Evolutionary conservation across 2,113 vertebrate species (phyloP), one percentile per base, ranked within the genome.

Genomic region (Todiramphus chloris): DNA sequence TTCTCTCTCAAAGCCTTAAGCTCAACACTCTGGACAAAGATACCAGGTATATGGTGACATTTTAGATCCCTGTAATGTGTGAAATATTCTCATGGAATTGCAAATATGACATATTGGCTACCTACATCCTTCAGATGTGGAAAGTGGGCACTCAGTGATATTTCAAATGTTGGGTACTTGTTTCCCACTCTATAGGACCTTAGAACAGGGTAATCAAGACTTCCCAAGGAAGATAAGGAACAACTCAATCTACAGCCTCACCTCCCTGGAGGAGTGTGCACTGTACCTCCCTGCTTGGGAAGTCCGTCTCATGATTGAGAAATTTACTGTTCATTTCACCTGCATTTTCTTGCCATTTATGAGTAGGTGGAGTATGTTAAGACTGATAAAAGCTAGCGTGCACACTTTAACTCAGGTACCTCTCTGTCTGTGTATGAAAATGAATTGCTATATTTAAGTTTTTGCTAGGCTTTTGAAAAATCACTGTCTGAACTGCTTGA

Each of bases 231-330:
- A 63, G 27, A 24, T 20, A 21, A 51, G 14, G 30, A 5, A 8
- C 27, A 31, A 24, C 31, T 72, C 15, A 85, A 79, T 4, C 13
- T 82, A 35, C 11, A 33, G 20, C 25, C 33, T 72, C 63, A 4
- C 13, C 20, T 77, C n/a, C 4, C 16, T 63, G 28, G 21, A 78
- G 27, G 24, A 74, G 10, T 1, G 1, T 67, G 28, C 0, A 0
- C 8, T 64, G 11, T 56, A 13, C 11, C 1, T 17, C 19, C 27
- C 11, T 35, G 11, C 13, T 74, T 70, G 41, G 51, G 41, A 87
- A 59, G n/a, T 25, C 28, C 1, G 3, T 14, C 5, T 87, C 17
- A 15, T 6, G 4, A 33, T 35, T 43, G 13, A 28, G 74, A 89
- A 75, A 2, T 6, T 77, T 74, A 5, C 44, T 30, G 72, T 39